Evolutionary conservation across 2,113 vertebrate genomes (phyloP).

Genomic region (Brachyhypopomus gauderio): DNA sequence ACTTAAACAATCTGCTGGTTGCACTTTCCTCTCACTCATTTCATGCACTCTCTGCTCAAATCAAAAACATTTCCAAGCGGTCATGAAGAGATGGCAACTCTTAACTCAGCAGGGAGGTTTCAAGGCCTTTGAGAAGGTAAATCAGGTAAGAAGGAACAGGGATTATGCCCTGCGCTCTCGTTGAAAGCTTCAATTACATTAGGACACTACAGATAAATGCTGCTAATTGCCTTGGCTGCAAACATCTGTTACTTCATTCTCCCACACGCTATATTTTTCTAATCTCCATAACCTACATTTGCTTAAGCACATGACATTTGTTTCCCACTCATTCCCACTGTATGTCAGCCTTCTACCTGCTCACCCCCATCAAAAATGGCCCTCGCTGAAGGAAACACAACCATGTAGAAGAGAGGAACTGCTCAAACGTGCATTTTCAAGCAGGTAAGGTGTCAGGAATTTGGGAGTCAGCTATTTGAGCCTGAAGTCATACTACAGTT

Average conservation of each 20-base stretch:
- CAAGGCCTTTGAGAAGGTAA: not conserved
- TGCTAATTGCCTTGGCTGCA: not conserved
- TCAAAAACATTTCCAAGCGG: too few species aligned
- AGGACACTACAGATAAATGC: not conserved
- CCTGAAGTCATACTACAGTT: not conserved
- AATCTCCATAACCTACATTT: not conserved
- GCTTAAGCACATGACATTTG: not conserved
- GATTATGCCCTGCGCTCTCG: too few species aligned
- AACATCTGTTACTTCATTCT: not conserved
- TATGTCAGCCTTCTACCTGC: conserved; percentile 14
- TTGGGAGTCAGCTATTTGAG: conserved; percentile 18
- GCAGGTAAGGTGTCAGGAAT: conserved; percentile 12
- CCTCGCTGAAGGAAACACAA: conserved; percentile 15
- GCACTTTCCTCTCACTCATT: too few species aligned
- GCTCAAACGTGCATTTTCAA: conserved; percentile 17
- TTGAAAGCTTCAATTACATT: not conserved
- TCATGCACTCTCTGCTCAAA: too few species aligned
- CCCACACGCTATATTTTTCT: not conserved
- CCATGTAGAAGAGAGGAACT: conserved; percentile 3
- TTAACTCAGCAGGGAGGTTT: too few species aligned
- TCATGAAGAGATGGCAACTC: too few species aligned
- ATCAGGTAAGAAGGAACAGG: not conserved
- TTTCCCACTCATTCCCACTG: conserved; percentile 19
- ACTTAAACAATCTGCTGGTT: too few species aligned
- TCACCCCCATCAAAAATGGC: conserved; percentile 5